phyloP scores from a whole-genome alignment of 2,113 vertebrate species.

The Dendropsophus ebraccatus region DNA sequence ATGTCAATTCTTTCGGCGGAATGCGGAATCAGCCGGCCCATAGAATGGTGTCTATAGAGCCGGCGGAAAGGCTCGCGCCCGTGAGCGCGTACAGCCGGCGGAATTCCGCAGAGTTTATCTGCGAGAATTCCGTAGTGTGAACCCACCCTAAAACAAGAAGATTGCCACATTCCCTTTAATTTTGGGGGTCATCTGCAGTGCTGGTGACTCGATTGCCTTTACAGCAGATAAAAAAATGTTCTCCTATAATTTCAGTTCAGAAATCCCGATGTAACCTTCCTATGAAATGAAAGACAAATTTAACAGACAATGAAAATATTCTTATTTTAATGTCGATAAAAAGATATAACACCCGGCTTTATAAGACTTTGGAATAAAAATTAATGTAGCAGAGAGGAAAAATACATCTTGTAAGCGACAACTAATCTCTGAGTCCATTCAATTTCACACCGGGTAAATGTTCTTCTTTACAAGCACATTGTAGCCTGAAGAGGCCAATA shows the following conservation, averaged over 20 bases:
- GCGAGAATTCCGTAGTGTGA: too few relatives aligned
- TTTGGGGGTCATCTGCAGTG: too few relatives aligned
- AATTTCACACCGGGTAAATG: slow-evolving; percentile 39
- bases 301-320: slow-evolving; percentile 26
- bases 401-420: slow-evolving; percentile 32
- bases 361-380: slow-evolving; percentile 41
- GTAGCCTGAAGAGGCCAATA: slow-evolving; percentile 47
- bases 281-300: slow-evolving; percentile 26
- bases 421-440: slow-evolving; percentile 38
- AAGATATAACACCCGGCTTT: slow-evolving; percentile 19
- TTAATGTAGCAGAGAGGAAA: slow-evolving; percentile 27
- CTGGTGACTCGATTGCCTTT: too few relatives aligned
- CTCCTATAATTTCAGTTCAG: not conserved
- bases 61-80: too few relatives aligned
- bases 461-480: slow-evolving; percentile 18
- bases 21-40: too few relatives aligned
- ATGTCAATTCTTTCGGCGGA: too few relatives aligned
- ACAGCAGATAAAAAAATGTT: too few relatives aligned
- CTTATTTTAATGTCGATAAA: slow-evolving; percentile 8
- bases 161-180: too few relatives aligned
- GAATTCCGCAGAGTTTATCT: too few relatives aligned
- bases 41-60: too few relatives aligned
- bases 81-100: too few relatives aligned
- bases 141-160: too few relatives aligned
- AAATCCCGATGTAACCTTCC: slow-evolving; percentile 10